phyloP scores from a whole-genome alignment of 2,888 invertebrate genomes.

The Lepeophtheirus nordmannii region DNA sequence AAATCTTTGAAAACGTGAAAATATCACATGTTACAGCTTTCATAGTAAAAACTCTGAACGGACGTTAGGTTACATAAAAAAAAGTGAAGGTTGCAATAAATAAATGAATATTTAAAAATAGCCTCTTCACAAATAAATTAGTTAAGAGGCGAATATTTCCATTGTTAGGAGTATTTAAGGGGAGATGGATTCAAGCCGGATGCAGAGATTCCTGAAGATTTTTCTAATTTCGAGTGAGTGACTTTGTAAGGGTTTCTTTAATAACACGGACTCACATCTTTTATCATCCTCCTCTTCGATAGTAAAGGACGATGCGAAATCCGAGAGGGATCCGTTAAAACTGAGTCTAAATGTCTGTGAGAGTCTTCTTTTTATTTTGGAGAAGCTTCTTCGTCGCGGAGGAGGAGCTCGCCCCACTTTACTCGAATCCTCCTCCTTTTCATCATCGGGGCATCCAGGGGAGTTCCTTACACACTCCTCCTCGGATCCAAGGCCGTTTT shows the following conservation, averaged over 20 bases:
- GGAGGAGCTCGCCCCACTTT: background rate
- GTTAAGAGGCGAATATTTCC: too few species aligned
- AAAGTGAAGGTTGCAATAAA: too few species aligned
- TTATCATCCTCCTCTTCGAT: background rate
- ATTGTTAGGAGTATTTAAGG: too few species aligned
- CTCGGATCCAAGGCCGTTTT: too few species aligned
- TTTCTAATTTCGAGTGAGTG: background rate
- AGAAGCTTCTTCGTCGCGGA: constrained; percentile 14
- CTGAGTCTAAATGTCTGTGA: constrained; percentile 33
- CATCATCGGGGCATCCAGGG: too few species aligned
- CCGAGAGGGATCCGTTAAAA: constrained; percentile 31
- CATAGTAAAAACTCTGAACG: background rate
- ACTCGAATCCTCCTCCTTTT: too few species aligned
- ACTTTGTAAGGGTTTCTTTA: background rate
- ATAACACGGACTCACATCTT: background rate
- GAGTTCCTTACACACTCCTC: too few species aligned
- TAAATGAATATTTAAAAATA: too few species aligned
- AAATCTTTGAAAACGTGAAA: background rate
- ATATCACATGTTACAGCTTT: background rate
- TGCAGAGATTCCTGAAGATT: too few species aligned
- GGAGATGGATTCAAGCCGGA: too few species aligned
- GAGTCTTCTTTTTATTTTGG: constrained; percentile 31
- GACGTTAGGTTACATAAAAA: too few species aligned
- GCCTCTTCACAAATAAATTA: too few species aligned
- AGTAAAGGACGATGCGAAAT: constrained; percentile 22